Evolutionary conservation across 1,140 invertebrate species (phyloP).

Genomic region (Tetragnatha versicolor): DNA sequence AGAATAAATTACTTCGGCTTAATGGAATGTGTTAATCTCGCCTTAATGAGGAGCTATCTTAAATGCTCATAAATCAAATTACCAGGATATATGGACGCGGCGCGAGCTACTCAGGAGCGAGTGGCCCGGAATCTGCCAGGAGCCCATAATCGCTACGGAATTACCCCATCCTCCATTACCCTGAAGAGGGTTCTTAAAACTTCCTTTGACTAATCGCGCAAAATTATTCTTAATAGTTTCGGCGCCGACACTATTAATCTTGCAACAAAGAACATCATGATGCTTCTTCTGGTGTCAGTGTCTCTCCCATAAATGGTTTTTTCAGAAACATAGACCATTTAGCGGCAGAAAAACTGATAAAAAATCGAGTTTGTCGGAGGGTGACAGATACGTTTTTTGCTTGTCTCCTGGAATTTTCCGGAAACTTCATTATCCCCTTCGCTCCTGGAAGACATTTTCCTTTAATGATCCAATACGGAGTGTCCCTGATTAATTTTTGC

Average conservation of each 20-base stretch:
- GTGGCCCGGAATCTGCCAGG: background rate
- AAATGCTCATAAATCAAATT: slow-evolving; percentile 51
- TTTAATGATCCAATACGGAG: slow-evolving; percentile 40
- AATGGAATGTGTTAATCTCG: slow-evolving; percentile 39
- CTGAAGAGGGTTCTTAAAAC: slow-evolving; percentile 15
- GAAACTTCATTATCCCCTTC: slow-evolving; percentile 53
- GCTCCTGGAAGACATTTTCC: slow-evolving; percentile 39
- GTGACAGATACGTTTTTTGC: background rate
- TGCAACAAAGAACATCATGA: slow-evolving; percentile 19
- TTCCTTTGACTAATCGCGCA: slow-evolving; percentile 41
- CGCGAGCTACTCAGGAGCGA: background rate
- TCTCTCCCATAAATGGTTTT: slow-evolving; percentile 14
- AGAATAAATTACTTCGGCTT: slow-evolving; percentile 22
- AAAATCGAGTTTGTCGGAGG: background rate
- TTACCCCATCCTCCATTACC: slow-evolving; percentile 43
- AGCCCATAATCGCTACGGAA: slow-evolving; percentile 24
- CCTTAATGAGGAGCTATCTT: slow-evolving; percentile 28
- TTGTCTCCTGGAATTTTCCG: background rate
- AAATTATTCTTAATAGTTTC: slow-evolving; percentile 51
- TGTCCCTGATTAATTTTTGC: slow-evolving; percentile 45
- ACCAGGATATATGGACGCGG: slow-evolving; percentile 38
- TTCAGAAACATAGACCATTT: slow-evolving; percentile 51
- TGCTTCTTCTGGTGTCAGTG: background rate
- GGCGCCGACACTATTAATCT: slow-evolving; percentile 19
- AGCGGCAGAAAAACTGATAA: slow-evolving; percentile 13